Conservation (phyloP, 2,113 vertebrate genomes). For the Microtus oregoni region DNA sequence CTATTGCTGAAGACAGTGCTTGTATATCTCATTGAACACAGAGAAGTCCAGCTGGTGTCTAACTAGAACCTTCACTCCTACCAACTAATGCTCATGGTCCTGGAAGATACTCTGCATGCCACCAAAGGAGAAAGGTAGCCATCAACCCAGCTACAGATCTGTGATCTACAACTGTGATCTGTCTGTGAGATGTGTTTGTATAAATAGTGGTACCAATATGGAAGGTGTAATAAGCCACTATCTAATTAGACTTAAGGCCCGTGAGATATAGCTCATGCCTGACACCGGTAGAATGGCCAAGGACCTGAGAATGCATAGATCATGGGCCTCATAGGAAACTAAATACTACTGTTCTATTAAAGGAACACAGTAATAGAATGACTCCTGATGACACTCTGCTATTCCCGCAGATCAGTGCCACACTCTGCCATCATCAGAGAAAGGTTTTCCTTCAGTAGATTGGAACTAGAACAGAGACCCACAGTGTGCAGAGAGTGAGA, state of each 20-base stretch:
- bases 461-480: neutral
- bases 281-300: neutral
- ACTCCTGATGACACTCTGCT: neutral
- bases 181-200: neutral
- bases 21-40: neutral
- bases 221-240: neutral
- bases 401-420: neutral
- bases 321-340: neutral
- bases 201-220: neutral
- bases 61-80: neutral
- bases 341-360: neutral
- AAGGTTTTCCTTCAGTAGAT: neutral
- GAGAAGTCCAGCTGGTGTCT: neutral
- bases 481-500: neutral
- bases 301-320: neutral
- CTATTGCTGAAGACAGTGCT: neutral
- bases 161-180: neutral
- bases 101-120: neutral
- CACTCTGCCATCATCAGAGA: neutral
- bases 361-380: neutral
- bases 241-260: neutral
- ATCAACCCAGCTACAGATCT: neutral
- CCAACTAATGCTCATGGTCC: neutral
- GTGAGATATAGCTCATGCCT: neutral
- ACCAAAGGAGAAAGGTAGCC: neutral